Base-by-base conservation (phyloP, 2,888 invertebrate species). In the Athetis lepigone region DNA sequence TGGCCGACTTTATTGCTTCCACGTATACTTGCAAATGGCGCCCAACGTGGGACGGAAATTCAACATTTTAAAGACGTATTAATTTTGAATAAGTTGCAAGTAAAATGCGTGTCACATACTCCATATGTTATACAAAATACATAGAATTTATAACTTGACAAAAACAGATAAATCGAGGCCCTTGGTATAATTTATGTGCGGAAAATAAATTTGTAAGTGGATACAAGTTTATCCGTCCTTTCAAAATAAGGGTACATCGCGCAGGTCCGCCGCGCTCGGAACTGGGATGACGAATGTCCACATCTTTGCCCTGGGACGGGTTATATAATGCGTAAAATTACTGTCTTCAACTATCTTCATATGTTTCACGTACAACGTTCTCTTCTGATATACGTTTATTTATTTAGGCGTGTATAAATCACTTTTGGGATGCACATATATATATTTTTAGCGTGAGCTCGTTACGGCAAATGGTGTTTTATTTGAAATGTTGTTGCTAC, bases 321-420 rank as follows among this genome's bases (percentile, higher is more conserved):
- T 89, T 90, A 93, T 87, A 92, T 93, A 92, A 92, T 88, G 93
- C 93, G 93, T 90, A 91, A 94, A 93, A 93, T 94, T 91, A 92
- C 91, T 87, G 88, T 88, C 90, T 89, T 88, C 88, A 89, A 90
- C 88, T 90, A 90, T 88, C 86, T 85, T 84, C 88, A 87, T 89
- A 89, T 85, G 84, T 92, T 88, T 85, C 75, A 70, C 80, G 80
- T 82, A 80, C 80, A 77, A 75, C 76, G 72, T 83, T 78, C 71
- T 69, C 64, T 77, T 79, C 68, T 71, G 79, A 83, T 82, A 80
- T 80, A 78, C 66, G 70, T 79, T 77, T 85, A 80, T 84, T 84
- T 85, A 79, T 87, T 84, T 84, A 75, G 73, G 76, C 58, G 62
- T 21, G 56, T 63, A 80, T 76, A 76, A 80, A 80, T 83, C 77